Percentiles rank a stretch among this genome's conserved stretches.
phyloP scores from a whole-genome alignment of 2,888 invertebrate genomes.

The Leucozona laternaria region DNA sequence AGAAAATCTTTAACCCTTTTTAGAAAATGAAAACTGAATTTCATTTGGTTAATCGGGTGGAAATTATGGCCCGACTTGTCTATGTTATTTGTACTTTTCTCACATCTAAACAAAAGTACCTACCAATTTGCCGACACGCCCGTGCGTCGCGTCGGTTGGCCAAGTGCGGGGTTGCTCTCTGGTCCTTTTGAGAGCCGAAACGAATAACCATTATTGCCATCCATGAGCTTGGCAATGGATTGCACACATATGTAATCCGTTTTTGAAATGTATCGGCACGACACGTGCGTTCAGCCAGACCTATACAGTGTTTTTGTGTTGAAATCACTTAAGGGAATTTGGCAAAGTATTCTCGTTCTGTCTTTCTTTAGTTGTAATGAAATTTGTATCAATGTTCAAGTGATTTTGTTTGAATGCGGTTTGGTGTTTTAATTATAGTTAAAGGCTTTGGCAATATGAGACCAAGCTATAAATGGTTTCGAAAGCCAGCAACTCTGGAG shows the following conservation, averaged over 20 bases:
- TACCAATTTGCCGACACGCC: neutral
- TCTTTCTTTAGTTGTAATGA: no score
- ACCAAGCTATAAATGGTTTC: no score
- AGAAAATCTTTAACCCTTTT: slow-evolving; percentile 71
- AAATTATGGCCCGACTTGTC: slow-evolving; percentile 72
- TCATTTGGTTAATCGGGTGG: slow-evolving; percentile 76
- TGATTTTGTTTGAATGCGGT: no score
- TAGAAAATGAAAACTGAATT: slow-evolving; percentile 75
- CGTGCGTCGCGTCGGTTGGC: no score
- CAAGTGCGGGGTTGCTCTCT: neutral
- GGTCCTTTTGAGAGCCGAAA: slow-evolving; percentile 17
- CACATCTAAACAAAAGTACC: slow-evolving; percentile 27
- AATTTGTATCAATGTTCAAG: no score
- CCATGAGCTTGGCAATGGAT: slow-evolving; percentile 56
- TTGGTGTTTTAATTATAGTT: no score
- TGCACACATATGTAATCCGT: slow-evolving; percentile 56
- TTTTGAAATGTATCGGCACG: slow-evolving; percentile 59
- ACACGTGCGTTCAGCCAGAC: neutral
- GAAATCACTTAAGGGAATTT: slow-evolving; percentile 60
- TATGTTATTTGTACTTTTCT: slow-evolving; percentile 2
- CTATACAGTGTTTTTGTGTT: neutral
- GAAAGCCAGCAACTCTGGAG: no score
- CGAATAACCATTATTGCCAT: slow-evolving; percentile 38
- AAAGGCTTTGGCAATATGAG: no score
- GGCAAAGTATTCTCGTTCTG: slow-evolving; percentile 11